Conservation (phyloP, 1,140 invertebrate species). For the Euura saliciscinereae region DNA sequence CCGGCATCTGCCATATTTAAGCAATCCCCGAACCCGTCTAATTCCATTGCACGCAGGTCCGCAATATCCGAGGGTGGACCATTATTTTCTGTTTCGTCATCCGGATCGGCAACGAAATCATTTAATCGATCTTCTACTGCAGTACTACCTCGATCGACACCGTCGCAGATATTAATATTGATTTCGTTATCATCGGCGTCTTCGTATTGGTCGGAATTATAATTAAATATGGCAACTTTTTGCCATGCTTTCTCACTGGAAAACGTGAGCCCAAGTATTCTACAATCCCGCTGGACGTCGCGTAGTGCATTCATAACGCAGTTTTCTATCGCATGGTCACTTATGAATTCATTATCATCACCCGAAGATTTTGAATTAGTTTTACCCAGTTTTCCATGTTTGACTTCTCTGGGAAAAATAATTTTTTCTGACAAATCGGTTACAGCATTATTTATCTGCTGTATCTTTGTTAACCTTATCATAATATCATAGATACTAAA, state of each 20-base stretch:
- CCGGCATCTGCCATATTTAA: neutral
- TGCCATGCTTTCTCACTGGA: neutral
- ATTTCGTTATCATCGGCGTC: neutral
- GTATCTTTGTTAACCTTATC: neutral
- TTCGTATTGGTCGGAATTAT: neutral
- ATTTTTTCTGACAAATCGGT: neutral
- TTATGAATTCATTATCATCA: neutral
- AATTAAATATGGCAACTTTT: neutral
- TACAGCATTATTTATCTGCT: neutral
- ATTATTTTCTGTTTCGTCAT: slow-evolving; percentile 1
- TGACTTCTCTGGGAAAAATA: neutral
- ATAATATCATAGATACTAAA: slow-evolving; percentile 4
- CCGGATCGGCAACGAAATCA: neutral
- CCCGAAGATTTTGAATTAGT: neutral
- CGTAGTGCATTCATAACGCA: neutral
- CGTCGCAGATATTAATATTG: neutral
- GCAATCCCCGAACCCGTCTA: neutral
- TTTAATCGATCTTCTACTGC: neutral
- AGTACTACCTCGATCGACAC: neutral
- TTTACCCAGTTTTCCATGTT: neutral
- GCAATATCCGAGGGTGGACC: neutral
- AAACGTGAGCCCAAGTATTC: neutral
- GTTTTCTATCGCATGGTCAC: neutral
- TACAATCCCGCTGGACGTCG: neutral
- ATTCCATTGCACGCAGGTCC: neutral